Evolutionary conservation across 2,797 vertebrate species (phyloP).

Genomic region (Eremophila alpestris): DNA sequence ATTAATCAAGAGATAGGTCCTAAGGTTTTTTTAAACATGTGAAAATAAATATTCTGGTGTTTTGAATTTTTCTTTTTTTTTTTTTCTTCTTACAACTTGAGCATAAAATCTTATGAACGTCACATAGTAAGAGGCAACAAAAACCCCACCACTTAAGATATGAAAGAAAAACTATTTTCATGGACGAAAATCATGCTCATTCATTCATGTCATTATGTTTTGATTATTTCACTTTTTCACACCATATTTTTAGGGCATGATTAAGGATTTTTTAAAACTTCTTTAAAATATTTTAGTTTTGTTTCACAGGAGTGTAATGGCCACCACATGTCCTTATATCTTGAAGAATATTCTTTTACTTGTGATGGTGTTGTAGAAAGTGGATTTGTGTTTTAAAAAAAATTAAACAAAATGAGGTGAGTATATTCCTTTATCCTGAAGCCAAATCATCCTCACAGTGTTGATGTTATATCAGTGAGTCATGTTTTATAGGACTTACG

Average conservation of each 20-base stretch:
- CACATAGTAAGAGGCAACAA: neutral
- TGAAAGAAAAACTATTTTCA: neutral
- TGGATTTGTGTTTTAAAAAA: neutral
- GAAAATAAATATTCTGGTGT: neutral
- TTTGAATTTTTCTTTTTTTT: neutral
- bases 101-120: neutral
- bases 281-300: neutral
- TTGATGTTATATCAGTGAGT: neutral
- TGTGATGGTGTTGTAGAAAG: neutral
- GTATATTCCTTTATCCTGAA: neutral
- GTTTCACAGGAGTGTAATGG: neutral
- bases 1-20: neutral
- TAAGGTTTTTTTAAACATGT: neutral
- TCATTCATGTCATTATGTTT: accelerated
- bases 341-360: neutral
- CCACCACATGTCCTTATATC: neutral
- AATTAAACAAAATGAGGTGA: neutral
- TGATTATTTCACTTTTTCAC: neutral
- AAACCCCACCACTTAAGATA: neutral
- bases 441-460: neutral
- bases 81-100: neutral
- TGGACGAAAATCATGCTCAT: neutral
- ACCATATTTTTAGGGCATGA: neutral
- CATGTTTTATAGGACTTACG: neutral
- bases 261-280: neutral